Conservation (phyloP, 2,113 vertebrate genomes). For the Ia io region DNA sequence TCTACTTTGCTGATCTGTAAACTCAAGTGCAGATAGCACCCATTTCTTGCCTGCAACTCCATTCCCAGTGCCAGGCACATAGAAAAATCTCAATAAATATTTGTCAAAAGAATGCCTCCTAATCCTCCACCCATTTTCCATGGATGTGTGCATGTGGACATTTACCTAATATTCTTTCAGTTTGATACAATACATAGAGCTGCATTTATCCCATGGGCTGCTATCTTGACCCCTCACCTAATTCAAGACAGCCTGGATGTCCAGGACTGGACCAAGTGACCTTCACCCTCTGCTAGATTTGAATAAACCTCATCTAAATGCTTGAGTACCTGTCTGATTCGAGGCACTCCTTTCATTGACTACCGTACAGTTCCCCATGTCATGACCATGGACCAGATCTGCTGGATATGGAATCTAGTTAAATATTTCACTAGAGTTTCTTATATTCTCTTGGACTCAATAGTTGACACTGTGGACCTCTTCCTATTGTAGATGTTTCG, state of each 20-base stretch:
- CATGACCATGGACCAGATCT: neutral
- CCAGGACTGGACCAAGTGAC: neutral
- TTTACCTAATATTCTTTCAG: neutral
- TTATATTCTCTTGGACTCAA: neutral
- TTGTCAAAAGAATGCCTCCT: neutral
- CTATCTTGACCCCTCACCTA: neutral
- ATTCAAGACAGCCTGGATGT: neutral
- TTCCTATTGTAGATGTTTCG: neutral
- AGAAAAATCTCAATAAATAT: neutral
- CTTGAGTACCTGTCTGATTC: neutral
- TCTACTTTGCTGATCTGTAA: neutral
- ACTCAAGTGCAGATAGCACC: accelerated
- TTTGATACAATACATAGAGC: neutral
- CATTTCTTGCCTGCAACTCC: neutral
- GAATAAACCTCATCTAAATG: neutral
- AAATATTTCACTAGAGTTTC: neutral
- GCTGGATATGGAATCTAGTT: neutral
- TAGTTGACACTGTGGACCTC: neutral
- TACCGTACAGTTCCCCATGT: accelerated
- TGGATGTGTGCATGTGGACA: neutral
- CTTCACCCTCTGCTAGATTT: neutral
- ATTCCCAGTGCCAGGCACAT: neutral
- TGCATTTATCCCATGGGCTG: neutral
- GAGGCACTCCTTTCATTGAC: neutral
- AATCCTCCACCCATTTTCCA: neutral